Evolutionary conservation across 1,140 invertebrate genomes (phyloP), one percentile per base, ranked within the genome.

Genomic region (Phocides pigmalion): DNA sequence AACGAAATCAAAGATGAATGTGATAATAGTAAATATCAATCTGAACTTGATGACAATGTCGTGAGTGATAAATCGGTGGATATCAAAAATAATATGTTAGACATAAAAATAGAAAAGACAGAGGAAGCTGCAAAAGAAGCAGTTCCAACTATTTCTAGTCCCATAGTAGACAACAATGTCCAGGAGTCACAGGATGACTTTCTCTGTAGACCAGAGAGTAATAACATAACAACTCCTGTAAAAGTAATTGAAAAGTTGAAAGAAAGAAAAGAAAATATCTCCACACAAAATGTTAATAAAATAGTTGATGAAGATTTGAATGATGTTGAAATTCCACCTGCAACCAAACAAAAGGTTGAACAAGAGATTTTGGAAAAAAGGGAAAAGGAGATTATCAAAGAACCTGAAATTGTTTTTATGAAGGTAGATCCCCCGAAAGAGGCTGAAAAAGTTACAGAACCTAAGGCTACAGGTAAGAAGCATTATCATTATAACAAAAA

Each of bases 1-100:
- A 62, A 44, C 28, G 37, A 11, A 61, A 41, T 47, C 6, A 49
- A 14, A 2, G 14, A 56, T 62, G n/a, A n/a, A n/a, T n/a, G n/a
- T n/a, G 8, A 49, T 25, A 46, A 66, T 61, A 37, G 66, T 17
- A 59, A 66, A 46, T 54, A 54, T 22, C 63, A 51, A 32, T 37
- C 62, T 61, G 68, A 61, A 58, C 44, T 53, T 22, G 51, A 74
- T 51, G 66, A 68, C 53, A 50, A 61, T 16, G 17, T 9, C 37
- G 35, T 19, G 4, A 47, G 9, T 25, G 15, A 44, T 28, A 22
- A 58, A 15, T 17, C 20, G 1, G 0, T 12, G 11, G 11, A 56
- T 47, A 11, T 42, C 28, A 20, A 56, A 58, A 19, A 35, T 4
- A 37, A 25, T 14, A 25, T 5, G 16, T 15, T 15, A n/a, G 11